These are phyloP conservation scores for Sarcophaga subvicina DNA, from an alignment of 2,888 invertebrate genomes.

Conservation along the genomic window DNA sequence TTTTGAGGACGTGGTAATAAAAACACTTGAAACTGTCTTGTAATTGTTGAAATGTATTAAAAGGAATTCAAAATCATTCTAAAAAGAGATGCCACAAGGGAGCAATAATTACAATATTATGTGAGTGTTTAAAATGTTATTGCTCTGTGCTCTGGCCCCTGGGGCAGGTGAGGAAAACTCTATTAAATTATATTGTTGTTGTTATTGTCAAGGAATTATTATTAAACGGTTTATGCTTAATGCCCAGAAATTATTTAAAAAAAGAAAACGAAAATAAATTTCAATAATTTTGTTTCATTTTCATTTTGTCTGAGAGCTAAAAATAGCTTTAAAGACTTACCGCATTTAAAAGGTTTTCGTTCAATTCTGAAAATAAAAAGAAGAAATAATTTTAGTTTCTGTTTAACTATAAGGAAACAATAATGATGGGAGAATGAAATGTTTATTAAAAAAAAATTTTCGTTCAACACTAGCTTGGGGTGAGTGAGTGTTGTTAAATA, in stretches of 20 bases:
- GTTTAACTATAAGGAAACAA: background rate
- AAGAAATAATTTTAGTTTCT: background rate
- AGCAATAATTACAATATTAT: conserved; percentile 45
- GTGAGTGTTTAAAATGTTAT: background rate
- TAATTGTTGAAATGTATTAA: conserved; percentile 44
- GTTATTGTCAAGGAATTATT: conserved; percentile 27
- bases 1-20: background rate
- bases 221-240: conserved; percentile 31
- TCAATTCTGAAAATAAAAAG: background rate
- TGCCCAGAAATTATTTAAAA: conserved; percentile 26
- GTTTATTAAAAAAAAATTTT: background rate
- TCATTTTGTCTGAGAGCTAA: background rate
- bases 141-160: conserved; percentile 5
- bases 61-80: conserved; percentile 52
- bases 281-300: conserved; percentile 12
- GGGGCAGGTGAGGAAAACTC: conserved; percentile 61
- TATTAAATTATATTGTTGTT: conserved; percentile 35
- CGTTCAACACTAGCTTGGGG: too few relatives aligned
- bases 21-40: conserved; percentile 56
- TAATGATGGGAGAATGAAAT: background rate
- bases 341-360: background rate
- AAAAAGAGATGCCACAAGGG: conserved; percentile 37
- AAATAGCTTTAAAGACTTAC: conserved; percentile 31
- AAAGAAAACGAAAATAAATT: background rate
- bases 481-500: too few relatives aligned